Conservation (phyloP, 1,140 invertebrate species). For the Melipona quadrifasciata region DNA sequence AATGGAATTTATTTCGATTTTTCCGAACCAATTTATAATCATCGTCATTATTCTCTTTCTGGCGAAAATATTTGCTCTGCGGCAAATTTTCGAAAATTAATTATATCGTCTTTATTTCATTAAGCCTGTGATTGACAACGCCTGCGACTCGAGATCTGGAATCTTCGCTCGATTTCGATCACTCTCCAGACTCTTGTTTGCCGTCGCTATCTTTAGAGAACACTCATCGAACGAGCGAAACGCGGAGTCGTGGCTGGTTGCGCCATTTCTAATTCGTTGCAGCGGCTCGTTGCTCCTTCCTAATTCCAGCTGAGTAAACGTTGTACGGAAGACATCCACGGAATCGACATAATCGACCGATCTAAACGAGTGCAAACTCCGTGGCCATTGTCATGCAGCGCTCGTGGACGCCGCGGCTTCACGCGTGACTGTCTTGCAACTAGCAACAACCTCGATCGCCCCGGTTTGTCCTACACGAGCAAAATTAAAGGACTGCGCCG, state of each 20-base stretch:
- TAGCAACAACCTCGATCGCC: slow-evolving; percentile 7
- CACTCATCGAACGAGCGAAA: too few species aligned
- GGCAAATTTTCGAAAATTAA: too few species aligned
- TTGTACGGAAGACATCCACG: not conserved
- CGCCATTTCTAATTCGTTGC: not conserved
- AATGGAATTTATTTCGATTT: too few species aligned
- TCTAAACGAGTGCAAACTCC: slow-evolving; percentile 61
- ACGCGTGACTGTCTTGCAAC: slow-evolving; percentile 63
- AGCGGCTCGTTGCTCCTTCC: slow-evolving; percentile 5
- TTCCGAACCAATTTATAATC: too few species aligned
- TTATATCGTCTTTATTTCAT: too few species aligned
- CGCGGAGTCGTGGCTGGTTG: not conserved
- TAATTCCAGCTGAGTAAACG: slow-evolving; percentile 26
- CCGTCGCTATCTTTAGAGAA: too few species aligned
- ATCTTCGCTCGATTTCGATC: too few species aligned
- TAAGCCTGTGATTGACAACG: too few species aligned
- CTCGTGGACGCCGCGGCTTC: slow-evolving; percentile 56
- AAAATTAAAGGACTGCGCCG: not conserved
- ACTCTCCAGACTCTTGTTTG: too few species aligned
- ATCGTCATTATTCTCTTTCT: too few species aligned
- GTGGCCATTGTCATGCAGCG: slow-evolving; percentile 64
- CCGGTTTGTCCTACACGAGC: not conserved
- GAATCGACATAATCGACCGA: slow-evolving; percentile 40
- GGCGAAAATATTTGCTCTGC: too few species aligned
- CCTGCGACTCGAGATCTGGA: too few species aligned